Evolutionary conservation across 2,888 invertebrate genomes (phyloP), one percentile per base, ranked within the genome.

Genomic region (Chymomyza caudatula): DNA sequence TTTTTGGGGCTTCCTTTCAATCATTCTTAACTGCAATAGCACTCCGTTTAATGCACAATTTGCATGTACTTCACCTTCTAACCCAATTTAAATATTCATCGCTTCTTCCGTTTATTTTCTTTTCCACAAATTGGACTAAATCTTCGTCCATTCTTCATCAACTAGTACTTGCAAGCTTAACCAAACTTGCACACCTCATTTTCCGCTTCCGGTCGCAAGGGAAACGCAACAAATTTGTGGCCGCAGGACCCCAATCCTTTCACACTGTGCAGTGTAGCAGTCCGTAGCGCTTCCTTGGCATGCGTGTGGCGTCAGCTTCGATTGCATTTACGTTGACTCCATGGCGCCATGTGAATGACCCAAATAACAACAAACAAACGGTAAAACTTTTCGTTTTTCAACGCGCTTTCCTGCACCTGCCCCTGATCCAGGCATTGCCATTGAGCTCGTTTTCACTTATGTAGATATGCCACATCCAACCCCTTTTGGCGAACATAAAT

Each of bases 271-370:
- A 49, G 37, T n/a, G 29, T 52, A 56, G 19, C 43, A 58, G 51
- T n/a, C n/a, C n/a, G 4, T 17, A 3, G 43, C 20, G 52, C 51
- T 23, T 63, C 67, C 71, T 51, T 65, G 42, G 63, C 56, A 55
- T 71, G 85, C 67, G 71, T 68, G 71, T 17, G 44, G 11, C 68
- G 58, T 73, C 63, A 57, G 76, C 64, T 62, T 72, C 60, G 59
- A 72, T 71, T 74, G 73, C 72, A 81, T 59, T 73, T 77, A 29
- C 56, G 66, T 65, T 56, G 65, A 69, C 77, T 70, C 43, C n/a
- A n/a, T 69, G 77, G 74, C 69, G 74, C 79, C 88, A 89, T 86
- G 89, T 88, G 89, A 89, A 89, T 90, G 90, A 89, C 90, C 90
- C 81, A 89, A 88, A 90, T 90, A 88, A 79, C 80, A 77, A 70